These are phyloP conservation scores for Chesias legatella DNA, from an alignment of 2,888 invertebrate species.

Conservation along the genomic window DNA sequence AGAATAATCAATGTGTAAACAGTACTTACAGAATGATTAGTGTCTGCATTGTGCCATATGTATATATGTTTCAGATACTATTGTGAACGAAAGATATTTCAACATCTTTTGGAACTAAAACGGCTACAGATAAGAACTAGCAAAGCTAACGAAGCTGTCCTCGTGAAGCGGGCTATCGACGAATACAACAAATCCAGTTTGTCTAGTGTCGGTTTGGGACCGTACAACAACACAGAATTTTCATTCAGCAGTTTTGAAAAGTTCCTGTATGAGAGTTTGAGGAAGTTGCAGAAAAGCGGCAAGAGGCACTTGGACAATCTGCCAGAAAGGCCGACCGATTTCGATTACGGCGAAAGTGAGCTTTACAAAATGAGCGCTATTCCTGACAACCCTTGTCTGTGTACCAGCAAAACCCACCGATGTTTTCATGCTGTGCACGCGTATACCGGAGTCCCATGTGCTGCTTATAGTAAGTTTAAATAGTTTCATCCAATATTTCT, in stretches of 20 bases:
- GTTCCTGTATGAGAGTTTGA: conserved; percentile 92
- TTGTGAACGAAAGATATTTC: conserved; percentile 94
- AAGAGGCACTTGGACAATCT: conserved; percentile 82
- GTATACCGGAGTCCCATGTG: conserved; percentile 93
- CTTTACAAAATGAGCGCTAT: conserved; percentile 83
- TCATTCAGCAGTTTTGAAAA: conserved; percentile 91
- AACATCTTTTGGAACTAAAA: conserved; percentile 94
- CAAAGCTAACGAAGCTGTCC: conserved; percentile 91
- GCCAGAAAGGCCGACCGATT: conserved; percentile 77
- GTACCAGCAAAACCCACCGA: conserved; percentile 92
- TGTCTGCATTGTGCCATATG: no score
- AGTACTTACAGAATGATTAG: no score
- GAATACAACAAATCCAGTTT: conserved; percentile 89
- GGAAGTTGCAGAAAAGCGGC: conserved; percentile 87
- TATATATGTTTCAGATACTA: conserved; percentile 88
- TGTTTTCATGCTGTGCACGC: conserved; percentile 96
- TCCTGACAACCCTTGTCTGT: conserved; percentile 88
- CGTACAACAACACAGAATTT: conserved; percentile 83
- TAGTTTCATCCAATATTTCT: not conserved
- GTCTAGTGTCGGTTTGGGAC: conserved; percentile 82
- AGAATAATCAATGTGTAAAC: no score
- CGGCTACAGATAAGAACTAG: conserved; percentile 94
- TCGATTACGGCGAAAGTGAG: conserved; percentile 74
- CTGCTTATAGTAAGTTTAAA: conserved; percentile 88
- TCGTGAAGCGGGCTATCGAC: conserved; percentile 93